phyloP scores from a whole-genome alignment of 2,113 vertebrate species.

The Bettongia penicillata region DNA sequence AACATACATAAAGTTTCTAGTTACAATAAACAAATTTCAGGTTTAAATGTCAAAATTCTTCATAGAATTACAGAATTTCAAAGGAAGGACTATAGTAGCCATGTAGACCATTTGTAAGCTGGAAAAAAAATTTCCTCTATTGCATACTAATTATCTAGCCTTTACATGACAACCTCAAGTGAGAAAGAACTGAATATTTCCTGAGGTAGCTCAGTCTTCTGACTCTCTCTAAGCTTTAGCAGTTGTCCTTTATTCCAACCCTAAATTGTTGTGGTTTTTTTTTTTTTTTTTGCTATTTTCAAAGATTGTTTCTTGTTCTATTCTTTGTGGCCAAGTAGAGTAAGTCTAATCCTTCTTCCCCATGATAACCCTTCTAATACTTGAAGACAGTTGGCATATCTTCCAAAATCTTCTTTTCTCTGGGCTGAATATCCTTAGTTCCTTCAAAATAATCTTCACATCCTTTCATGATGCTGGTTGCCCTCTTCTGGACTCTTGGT shows the following conservation, averaged over 20 bases:
- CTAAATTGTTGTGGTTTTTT: too few relatives aligned
- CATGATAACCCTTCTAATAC: neutral
- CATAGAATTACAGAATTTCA: neutral
- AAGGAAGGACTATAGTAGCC: neutral
- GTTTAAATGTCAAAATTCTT: constrained; percentile 5
- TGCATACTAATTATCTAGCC: neutral
- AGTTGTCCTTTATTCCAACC: too few relatives aligned
- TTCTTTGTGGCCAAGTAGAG: neutral
- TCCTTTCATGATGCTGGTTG: neutral
- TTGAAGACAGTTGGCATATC: neutral
- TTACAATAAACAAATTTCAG: neutral
- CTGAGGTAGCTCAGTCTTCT: neutral
- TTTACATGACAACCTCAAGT: neutral
- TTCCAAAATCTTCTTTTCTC: neutral
- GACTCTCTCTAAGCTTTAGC: neutral
- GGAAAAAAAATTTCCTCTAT: neutral
- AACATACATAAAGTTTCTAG: neutral
- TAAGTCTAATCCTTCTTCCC: neutral
- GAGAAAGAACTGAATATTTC: neutral
- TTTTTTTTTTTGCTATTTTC: too few relatives aligned
- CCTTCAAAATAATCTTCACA: neutral
- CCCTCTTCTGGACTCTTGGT: neutral
- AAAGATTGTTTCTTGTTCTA: neutral
- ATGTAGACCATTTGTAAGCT: neutral
- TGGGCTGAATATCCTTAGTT: neutral